Percentiles rank a stretch among this genome's conserved stretches.
Conservation (phyloP, 2,113 vertebrate genomes). For the Macaca fascicularis region DNA sequence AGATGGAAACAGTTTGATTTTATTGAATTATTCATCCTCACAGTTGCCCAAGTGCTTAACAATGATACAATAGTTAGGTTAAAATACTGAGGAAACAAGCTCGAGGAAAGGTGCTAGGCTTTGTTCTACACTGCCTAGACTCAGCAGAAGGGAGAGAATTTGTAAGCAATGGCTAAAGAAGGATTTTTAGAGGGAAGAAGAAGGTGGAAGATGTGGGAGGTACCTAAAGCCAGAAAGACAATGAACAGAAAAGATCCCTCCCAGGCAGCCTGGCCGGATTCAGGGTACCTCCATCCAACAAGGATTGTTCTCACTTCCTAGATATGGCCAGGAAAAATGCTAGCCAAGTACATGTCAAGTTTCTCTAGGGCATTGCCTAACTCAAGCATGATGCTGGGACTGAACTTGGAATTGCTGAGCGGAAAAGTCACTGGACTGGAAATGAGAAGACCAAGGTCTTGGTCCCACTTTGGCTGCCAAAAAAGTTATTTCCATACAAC, state of each 20-base stretch:
- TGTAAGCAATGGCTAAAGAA: neutral
- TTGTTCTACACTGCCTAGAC: neutral
- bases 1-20: neutral
- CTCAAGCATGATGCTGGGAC: slow-evolving; percentile 34
- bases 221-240: neutral
- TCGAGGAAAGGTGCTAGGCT: neutral
- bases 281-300: neutral
- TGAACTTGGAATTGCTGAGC: slow-evolving; percentile 50
- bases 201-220: neutral
- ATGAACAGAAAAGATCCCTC: neutral
- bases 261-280: neutral
- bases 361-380: slow-evolving; percentile 46
- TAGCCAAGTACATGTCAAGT: slow-evolving; percentile 18
- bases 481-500: slow-evolving; percentile 17
- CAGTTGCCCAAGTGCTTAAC: neutral
- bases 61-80: neutral
- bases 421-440: slow-evolving; percentile 69
- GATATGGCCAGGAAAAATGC: slow-evolving; percentile 12
- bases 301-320: slow-evolving; percentile 9
- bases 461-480: slow-evolving; percentile 18
- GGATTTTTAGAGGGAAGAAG: neutral
- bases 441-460: slow-evolving; percentile 54
- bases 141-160: neutral
- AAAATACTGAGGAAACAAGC: neutral
- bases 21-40: neutral